Conservation (phyloP, 2,888 invertebrate species). For the Platynereis dumerilii region DNA sequence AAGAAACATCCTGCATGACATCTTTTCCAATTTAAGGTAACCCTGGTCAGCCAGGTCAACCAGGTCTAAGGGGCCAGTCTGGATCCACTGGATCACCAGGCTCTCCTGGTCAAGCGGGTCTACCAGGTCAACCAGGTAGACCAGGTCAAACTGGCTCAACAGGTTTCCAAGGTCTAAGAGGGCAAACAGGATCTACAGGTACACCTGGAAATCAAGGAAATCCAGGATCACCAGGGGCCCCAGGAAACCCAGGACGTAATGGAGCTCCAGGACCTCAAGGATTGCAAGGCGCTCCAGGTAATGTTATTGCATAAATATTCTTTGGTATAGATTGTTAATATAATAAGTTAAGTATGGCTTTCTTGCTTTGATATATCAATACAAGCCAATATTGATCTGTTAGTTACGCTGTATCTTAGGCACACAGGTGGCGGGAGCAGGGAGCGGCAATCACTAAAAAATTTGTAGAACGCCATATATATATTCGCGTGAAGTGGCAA, state of each 20-base stretch:
- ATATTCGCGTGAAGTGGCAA: too few relatives aligned
- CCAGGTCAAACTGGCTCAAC: slow-evolving; percentile 10
- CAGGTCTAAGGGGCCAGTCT: slow-evolving; percentile 5
- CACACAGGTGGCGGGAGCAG: too few relatives aligned
- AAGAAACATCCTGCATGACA: too few relatives aligned
- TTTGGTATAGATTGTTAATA: background rate
- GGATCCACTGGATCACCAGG: slow-evolving; percentile 3
- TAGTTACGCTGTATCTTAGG: too few relatives aligned
- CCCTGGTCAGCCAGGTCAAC: background rate
- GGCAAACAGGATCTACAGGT: slow-evolving; percentile 11
- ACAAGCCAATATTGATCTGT: too few relatives aligned
- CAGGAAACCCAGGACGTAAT: slow-evolving; percentile 12
- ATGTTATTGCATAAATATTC: too few relatives aligned
- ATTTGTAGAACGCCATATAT: too few relatives aligned
- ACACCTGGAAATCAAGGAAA: slow-evolving; percentile 23
- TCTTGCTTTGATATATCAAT: too few relatives aligned
- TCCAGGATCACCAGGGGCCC: slow-evolving; percentile 14
- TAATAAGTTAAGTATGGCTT: too few relatives aligned
- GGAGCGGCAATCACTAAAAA: too few relatives aligned
- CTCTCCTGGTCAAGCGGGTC: slow-evolving; percentile 3
- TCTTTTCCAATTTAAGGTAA: too few relatives aligned
- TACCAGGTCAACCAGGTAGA: background rate
- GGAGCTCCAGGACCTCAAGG: slow-evolving; percentile 8
- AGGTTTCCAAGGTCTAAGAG: slow-evolving; percentile 13
- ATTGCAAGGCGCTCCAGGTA: background rate